A percentile compares a stretch with the other conserved stretches of the same genome.
phyloP scores from a whole-genome alignment of 2,888 invertebrate species.

The Germaria angustata region DNA sequence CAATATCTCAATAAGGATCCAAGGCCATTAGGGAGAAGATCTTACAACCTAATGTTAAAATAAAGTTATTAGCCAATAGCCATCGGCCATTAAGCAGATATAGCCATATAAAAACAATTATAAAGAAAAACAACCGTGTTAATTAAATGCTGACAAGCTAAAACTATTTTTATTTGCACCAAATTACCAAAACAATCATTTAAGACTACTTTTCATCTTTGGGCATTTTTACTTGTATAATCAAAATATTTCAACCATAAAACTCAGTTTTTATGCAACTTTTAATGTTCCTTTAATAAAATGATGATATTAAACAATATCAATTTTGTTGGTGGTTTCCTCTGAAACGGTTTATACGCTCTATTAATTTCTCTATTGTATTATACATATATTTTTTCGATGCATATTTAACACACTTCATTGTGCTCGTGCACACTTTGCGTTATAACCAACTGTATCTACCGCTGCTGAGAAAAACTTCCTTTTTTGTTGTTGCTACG shows the following conservation, averaged over 20 bases:
- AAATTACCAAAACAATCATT: slow-evolving; percentile 12
- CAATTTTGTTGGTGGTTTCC: slow-evolving; percentile 42
- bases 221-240: not conserved
- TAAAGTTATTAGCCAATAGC: no score
- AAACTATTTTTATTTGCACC: not conserved
- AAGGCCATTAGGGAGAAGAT: no score
- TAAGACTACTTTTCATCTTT: slow-evolving; percentile 23
- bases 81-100: not conserved
- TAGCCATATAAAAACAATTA: not conserved
- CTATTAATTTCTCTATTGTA: slow-evolving; percentile 72
- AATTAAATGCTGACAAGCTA: not conserved
- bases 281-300: slow-evolving; percentile 36
- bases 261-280: slow-evolving; percentile 7
- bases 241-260: slow-evolving; percentile 49
- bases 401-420: slow-evolving; percentile 52
- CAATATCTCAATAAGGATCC: not conserved
- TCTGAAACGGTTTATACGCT: slow-evolving; percentile 75
- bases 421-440: slow-evolving; percentile 39
- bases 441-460: slow-evolving; percentile 24
- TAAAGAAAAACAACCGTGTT: not conserved
- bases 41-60: no score
- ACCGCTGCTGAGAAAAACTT: slow-evolving; percentile 26
- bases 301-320: slow-evolving; percentile 19
- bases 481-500: slow-evolving; percentile 51
- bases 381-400: not conserved